Percentiles rank a stretch among this genome's conserved stretches.
These are phyloP conservation scores for Drosophila setifemur DNA, from an alignment of 1,140 invertebrate species.

Conservation along the genomic window DNA sequence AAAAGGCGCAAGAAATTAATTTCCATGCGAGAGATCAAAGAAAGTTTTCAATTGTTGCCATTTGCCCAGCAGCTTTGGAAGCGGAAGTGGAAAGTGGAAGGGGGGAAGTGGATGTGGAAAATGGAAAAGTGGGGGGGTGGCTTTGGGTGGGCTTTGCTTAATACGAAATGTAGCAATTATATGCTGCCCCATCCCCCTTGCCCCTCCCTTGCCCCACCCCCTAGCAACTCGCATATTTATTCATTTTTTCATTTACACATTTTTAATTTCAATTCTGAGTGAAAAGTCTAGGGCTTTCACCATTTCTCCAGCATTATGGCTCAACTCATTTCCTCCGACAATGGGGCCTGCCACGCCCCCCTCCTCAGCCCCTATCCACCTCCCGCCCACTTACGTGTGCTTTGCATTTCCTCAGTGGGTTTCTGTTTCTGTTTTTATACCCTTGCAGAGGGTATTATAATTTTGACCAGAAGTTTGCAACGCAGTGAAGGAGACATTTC, in stretches of 20 bases:
- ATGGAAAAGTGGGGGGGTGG: neutral
- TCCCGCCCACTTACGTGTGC: slow-evolving; percentile 47
- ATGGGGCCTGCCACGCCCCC: slow-evolving; percentile 32
- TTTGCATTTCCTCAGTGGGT: slow-evolving; percentile 67
- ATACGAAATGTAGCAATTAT: slow-evolving; percentile 77
- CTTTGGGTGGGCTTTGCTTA: slow-evolving; percentile 45
- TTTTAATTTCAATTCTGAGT: slow-evolving; percentile 72
- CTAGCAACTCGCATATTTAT: slow-evolving; percentile 60
- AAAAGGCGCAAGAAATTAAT: slow-evolving; percentile 61
- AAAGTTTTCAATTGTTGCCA: slow-evolving; percentile 75
- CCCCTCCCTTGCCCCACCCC: neutral
- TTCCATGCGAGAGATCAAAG: slow-evolving; percentile 78
- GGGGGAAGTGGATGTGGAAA: neutral
- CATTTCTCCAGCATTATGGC: slow-evolving; percentile 30
- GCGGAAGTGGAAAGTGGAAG: slow-evolving; percentile 3
- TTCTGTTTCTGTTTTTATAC: neutral
- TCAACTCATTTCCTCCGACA: slow-evolving; percentile 66
- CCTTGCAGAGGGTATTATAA: too few relatives aligned
- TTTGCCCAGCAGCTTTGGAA: slow-evolving; percentile 59
- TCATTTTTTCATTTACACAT: slow-evolving; percentile 78
- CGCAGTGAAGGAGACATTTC: too few relatives aligned
- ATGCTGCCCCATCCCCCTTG: slow-evolving; percentile 20
- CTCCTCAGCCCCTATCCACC: neutral
- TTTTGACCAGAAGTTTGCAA: too few relatives aligned
- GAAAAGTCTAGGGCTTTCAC: slow-evolving; percentile 48